Conservation (phyloP, 2,113 vertebrate genomes). For the Callaeas wilsoni region DNA sequence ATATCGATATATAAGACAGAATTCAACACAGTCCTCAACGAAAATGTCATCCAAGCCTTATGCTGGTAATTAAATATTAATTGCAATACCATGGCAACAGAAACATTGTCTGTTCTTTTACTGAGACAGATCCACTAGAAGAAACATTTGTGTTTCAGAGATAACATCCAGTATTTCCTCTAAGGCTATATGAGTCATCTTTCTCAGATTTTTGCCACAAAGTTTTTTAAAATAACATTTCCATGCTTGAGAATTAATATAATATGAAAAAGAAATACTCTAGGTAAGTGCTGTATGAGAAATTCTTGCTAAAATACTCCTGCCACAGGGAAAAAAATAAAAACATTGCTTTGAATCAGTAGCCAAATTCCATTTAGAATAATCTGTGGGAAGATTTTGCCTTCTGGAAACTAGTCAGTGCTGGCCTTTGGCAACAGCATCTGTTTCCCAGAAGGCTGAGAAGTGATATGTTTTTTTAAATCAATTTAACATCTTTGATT, state of each 20-base stretch:
- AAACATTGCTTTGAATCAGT: neutral
- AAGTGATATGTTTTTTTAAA: neutral
- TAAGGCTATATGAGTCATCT: neutral
- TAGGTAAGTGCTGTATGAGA: neutral
- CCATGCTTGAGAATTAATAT: neutral
- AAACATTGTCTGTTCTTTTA: neutral
- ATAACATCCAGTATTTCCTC: constrained; percentile 21
- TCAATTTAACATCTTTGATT: neutral
- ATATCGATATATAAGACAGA: neutral
- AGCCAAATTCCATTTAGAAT: neutral
- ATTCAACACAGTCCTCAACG: neutral
- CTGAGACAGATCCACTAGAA: neutral
- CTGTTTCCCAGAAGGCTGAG: neutral
- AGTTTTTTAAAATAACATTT: neutral
- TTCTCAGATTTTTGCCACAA: neutral
- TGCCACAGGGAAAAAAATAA: neutral
- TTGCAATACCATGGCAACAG: constrained; percentile 57
- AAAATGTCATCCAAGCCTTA: neutral
- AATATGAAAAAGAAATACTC: neutral
- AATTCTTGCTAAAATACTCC: neutral
- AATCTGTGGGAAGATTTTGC: neutral
- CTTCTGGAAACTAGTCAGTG: neutral
- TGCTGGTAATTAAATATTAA: constrained; percentile 59
- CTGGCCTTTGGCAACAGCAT: neutral
- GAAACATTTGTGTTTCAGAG: neutral